Conservation (phyloP, 2,797 vertebrate genomes). For the Pseudotriccus pelzelni region DNA sequence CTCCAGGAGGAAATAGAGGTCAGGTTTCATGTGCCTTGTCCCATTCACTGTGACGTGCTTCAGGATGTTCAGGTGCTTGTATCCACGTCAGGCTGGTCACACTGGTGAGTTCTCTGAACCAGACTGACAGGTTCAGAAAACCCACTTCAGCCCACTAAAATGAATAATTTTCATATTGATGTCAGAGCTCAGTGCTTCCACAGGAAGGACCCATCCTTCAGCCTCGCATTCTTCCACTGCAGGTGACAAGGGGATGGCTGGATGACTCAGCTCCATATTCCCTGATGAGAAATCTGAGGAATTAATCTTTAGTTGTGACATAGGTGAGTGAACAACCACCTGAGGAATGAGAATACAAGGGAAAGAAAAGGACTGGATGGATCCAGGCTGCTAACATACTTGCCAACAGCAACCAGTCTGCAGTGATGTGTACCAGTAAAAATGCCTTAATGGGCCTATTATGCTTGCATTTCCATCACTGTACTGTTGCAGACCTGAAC, state of each 20-base stretch:
- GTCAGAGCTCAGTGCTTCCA: neutral
- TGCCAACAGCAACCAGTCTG: neutral
- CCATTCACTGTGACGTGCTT: rapidly evolving
- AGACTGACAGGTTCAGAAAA: neutral
- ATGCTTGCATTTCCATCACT: neutral
- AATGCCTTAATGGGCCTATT: neutral
- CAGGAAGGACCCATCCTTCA: neutral
- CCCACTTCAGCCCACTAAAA: neutral
- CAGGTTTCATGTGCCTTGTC: neutral
- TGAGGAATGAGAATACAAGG: neutral
- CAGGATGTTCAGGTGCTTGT: neutral
- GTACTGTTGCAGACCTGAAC: neutral
- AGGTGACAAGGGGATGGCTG: neutral
- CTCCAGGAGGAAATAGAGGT: neutral
- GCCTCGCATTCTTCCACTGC: rapidly evolving
- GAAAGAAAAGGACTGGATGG: neutral
- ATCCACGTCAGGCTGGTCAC: neutral
- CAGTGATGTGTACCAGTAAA: rapidly evolving
- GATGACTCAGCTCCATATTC: neutral
- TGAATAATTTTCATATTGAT: neutral
- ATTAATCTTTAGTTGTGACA: neutral
- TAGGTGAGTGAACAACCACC: neutral
- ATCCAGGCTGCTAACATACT: neutral
- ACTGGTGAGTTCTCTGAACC: neutral
- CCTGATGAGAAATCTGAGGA: neutral